These are phyloP conservation scores for Mus spicilegus DNA, from an alignment of 2,113 vertebrate species.

Conservation along the genomic window DNA sequence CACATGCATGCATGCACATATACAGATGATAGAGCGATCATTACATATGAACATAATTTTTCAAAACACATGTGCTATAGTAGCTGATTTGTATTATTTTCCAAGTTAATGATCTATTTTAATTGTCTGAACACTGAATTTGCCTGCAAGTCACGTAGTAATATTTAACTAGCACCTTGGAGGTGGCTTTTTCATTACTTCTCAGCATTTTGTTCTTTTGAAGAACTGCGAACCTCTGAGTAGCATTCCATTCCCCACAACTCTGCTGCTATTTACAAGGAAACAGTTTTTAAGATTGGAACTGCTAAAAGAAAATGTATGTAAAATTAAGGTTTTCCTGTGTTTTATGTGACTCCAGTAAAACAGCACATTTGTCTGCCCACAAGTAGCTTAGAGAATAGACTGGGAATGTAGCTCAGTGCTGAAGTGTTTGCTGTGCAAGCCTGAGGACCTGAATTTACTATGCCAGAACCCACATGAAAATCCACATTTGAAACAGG, in stretches of 20 bases:
- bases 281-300: background rate
- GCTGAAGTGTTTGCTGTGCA: background rate
- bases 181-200: background rate
- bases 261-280: background rate
- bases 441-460: background rate
- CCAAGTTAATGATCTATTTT: background rate
- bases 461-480: background rate
- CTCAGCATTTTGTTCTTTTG: background rate
- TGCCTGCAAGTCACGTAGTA: background rate
- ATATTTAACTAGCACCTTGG: background rate
- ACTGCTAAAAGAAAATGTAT: background rate
- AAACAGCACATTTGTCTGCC: background rate
- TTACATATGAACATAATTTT: background rate
- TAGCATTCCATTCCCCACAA: background rate
- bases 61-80: background rate
- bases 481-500: background rate
- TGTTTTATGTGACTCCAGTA: background rate
- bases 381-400: background rate
- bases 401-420: background rate
- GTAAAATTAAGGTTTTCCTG: background rate
- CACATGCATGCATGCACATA: background rate
- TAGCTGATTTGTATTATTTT: background rate
- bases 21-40: too few species aligned
- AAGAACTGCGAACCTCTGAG: background rate
- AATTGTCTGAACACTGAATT: background rate